Base-by-base conservation (phyloP, 2,888 invertebrate species). In the Dasysyrphus tricinctus region DNA sequence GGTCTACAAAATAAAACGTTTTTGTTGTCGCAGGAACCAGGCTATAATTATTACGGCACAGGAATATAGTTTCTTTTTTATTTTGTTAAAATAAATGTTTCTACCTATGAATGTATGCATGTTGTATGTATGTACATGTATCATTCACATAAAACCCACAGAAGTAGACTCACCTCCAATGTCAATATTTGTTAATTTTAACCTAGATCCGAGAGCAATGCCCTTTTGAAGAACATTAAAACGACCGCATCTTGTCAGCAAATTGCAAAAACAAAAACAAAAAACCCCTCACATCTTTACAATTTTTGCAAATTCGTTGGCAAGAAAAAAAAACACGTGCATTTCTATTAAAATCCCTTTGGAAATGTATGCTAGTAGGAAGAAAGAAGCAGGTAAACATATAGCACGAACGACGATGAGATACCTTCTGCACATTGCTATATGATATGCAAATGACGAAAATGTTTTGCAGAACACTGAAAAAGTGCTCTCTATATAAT, bases 181-280 rank as follows among this genome's bases (percentile, higher is more conserved):
- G 80, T 80, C 84, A 84, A 84, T 76, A 84, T 76, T 80, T 67
- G 70, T 63, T 34, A 56, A 37, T 44, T 57, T 76, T 84, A 76
- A 84, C 76, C 84, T 65, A 84, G 37, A 84, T 80, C 39, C 54
- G 47, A 84, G 80, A 76, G 80, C 84, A 84, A 72, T 80, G 80
- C 75, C 72, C 84, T 49, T 3, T 5, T 73, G 14, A 5, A 57
- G 56, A 44, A 29, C 57, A 79, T 75, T 70, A 63, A 65, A 70
- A 67, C 24, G n/a, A 51, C 42, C 59, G 54, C 44, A 63, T 19
- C 70, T 42, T 7, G 19, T 32, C 63, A 54, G 29, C 74, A 14
- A 11, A 34, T 5, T 37, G 49, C 11, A 16, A 51, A 11, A 37
- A 75, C 3, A 7, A 29, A 29, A 63, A 39, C 39, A 14, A 0